Base-by-base conservation (phyloP, 2,888 invertebrate genomes). In the Ariolimax columbianus region DNA sequence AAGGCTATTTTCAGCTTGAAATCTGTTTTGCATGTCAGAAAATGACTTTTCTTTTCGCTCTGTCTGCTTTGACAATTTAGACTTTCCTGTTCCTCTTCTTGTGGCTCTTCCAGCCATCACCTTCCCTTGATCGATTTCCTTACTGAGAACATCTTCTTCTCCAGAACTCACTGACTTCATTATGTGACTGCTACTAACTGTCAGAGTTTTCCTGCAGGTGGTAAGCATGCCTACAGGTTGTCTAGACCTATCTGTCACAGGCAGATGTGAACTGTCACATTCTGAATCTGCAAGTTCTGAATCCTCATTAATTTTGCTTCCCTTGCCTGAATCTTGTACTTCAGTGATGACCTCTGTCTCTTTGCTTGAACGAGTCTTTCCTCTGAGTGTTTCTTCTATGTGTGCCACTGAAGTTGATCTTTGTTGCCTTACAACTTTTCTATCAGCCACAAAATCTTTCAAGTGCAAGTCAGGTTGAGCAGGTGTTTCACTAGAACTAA, bases 371-470 rank as follows among this genome's bases (percentile, higher is more conserved):
- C 14, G n/a, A 30, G n/a, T 7, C 30, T 30, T 30, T 30, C 30
- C 63, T 63, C 7, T 30, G 17, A 30, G 63, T 30, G 30, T 30
- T 3, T 63, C 30, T 6, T n/a, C 63, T 30, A 7, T 4, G 14
- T n/a, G 7, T 30, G 63, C 4, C 7, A n/a, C 6, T 63, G 30
- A 63, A 9, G 63, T 14, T 3, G 63, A 30, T 47, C 77, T 66
- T 30, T 6, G 51, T 75, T 72, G 77, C 72, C 47, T 47, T 51
- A 51, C 55, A 51, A 33, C n/a, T 36, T 68, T 4, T 82, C 51
- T 33, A 40, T 51, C 33, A 36, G 55, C 59, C n/a, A 59, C 59
- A 14, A 77, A 77, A 14, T 55, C 33, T 63, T 68, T 82, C 33
- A 36, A 40, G 26, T 30, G 30, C 30, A 36, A 30, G 17, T 83